Conservation (phyloP, 2,888 invertebrate genomes). For the Hirtodrosophila alboralis region DNA sequence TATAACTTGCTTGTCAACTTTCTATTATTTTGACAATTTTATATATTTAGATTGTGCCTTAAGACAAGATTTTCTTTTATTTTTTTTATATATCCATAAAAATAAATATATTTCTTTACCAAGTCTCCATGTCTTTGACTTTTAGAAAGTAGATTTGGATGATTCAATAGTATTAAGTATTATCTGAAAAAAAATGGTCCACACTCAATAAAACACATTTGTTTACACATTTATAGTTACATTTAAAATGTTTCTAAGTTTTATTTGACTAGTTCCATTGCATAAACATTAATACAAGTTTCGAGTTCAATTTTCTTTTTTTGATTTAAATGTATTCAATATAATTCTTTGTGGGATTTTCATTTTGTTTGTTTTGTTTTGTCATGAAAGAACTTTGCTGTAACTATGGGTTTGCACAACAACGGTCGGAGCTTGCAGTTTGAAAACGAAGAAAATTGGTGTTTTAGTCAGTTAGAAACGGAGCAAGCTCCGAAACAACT, state of each 20-base stretch:
- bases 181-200: too few species aligned
- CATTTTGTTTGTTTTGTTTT: constrained; percentile 34
- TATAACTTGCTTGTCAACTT: too few species aligned
- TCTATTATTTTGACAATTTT: too few species aligned
- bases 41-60: too few species aligned
- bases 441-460: constrained; percentile 71
- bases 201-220: constrained; percentile 23
- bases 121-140: too few species aligned
- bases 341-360: constrained; percentile 41
- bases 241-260: constrained; percentile 81
- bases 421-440: constrained; percentile 62
- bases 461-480: constrained; percentile 72
- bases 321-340: constrained; percentile 38
- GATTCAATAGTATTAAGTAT: too few species aligned
- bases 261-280: constrained; percentile 82
- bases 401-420: constrained; percentile 30
- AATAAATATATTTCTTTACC: too few species aligned
- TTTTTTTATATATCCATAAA: too few species aligned
- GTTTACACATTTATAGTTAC: constrained; percentile 75
- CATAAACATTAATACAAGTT: constrained; percentile 80
- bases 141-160: too few species aligned
- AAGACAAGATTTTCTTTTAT: too few species aligned
- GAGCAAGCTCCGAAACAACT: constrained; percentile 51
- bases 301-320: constrained; percentile 64
- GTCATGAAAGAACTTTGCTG: constrained; percentile 48